Base-by-base conservation (phyloP, 2,888 invertebrate species). In the Argyresthia albistria region DNA sequence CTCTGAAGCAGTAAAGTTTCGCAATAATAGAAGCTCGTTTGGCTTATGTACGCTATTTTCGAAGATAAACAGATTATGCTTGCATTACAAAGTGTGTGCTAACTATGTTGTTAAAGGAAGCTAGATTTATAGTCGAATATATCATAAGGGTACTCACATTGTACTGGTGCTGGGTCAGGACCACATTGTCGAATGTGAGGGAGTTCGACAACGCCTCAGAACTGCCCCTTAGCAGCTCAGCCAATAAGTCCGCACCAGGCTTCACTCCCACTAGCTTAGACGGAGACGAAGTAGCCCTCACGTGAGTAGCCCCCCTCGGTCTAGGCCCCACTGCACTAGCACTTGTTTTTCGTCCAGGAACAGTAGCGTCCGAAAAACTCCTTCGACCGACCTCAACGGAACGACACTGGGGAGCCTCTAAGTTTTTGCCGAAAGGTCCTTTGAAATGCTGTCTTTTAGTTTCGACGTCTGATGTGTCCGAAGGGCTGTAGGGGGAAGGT, bases 251-350 rank as follows among this genome's bases (percentile, higher is more conserved):
- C 1, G 75, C 78, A 35, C 80, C 82, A 6, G 84, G 79, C 56
- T 80, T 78, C 53, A 83, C 83, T 56, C 91, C 92, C 65, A 92
- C 92, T 59, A 94, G 84, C 73, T 94, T 93, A 14, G 93, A 93
- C 37, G 94, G 94, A 60, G 94, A 94, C 8, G 94, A 94, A 12
- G 93, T 93, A 7, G 94, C 94, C 60, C 94, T 80, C 60, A 94
- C 93, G 74, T 94, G 94, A 25, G 89, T 82, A 1, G 90, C 86
- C 52, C 84, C 89, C 59, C 88, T 86, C 63, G 86, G 74, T 54
- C 80, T 77, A 7, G 69, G 67, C 54, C 74, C 74, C 43, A 72
- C 66, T n/a, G 80, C 81, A 58, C 90, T 90, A 16, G 91, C 90
- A 64, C 91, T 91, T 48, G 89, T 88, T 71, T 91, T 91, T 46